Evolutionary conservation across 1,140 invertebrate genomes (phyloP).

Genomic region (Saccostrea echinata): DNA sequence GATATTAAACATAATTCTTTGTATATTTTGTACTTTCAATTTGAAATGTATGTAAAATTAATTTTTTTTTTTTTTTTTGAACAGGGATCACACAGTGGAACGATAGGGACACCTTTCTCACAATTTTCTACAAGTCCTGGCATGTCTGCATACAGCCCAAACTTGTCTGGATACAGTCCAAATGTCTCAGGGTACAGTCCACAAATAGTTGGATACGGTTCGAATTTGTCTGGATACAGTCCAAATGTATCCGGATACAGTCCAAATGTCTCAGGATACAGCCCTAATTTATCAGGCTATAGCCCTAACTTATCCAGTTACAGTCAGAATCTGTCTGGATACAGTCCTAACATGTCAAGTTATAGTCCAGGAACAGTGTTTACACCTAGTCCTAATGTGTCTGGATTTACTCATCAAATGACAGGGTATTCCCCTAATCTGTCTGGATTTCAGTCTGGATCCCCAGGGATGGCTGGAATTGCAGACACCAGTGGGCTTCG

Average conservation of each 20-base stretch:
- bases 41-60: background rate
- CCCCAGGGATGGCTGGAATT: conserved; percentile 42
- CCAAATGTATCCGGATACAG: conserved; percentile 2
- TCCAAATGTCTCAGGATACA: background rate
- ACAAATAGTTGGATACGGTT: background rate
- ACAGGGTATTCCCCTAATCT: conserved; percentile 39
- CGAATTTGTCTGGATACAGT: background rate
- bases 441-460: conserved; percentile 17
- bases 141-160: background rate
- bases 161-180: conserved; percentile 27
- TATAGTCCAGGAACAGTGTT: conserved; percentile 22
- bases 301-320: background rate
- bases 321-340: conserved; percentile 18
- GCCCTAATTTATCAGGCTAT: background rate
- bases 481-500: conserved; percentile 47
- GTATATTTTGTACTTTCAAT: background rate
- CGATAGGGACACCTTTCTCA: conserved; percentile 41
- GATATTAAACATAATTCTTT: background rate
- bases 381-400: conserved; percentile 46
- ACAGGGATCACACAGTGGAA: conserved; percentile 13
- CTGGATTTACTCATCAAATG: conserved; percentile 46
- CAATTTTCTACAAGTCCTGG: conserved; percentile 45
- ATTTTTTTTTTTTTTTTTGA: background rate
- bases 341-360: conserved; percentile 28
- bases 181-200: conserved; percentile 14